Conservation (phyloP, 2,888 invertebrate species). For the Galerucella pusilla region DNA sequence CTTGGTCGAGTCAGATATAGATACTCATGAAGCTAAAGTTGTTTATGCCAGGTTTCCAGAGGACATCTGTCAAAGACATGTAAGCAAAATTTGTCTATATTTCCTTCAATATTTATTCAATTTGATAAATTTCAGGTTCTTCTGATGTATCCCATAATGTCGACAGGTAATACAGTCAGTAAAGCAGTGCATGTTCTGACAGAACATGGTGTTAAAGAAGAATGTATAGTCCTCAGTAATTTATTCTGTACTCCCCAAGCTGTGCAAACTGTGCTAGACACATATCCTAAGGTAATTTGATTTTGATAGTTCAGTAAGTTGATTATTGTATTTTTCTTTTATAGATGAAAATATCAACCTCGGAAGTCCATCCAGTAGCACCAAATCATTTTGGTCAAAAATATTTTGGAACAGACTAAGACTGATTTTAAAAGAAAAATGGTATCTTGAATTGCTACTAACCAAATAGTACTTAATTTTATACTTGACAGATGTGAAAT, state of each 20-base stretch:
- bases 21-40: constrained; percentile 95
- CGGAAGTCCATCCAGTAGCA: constrained; percentile 93
- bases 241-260: constrained; percentile 96
- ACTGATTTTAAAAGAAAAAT: constrained; percentile 25
- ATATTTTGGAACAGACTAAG: constrained; percentile 96
- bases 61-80: constrained; percentile 86
- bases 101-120: neutral
- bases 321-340: constrained; percentile 22
- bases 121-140: constrained; percentile 70
- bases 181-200: constrained; percentile 93
- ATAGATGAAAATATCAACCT: constrained; percentile 93
- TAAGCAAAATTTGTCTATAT: constrained; percentile 45
- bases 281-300: constrained; percentile 76
- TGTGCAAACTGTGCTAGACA: constrained; percentile 83
- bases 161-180: constrained; percentile 96
- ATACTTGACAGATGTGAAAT: neutral
- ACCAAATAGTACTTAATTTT: constrained; percentile 1
- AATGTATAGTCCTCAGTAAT: constrained; percentile 96
- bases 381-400: constrained; percentile 99
- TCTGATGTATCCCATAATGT: constrained; percentile 99
- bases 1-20: constrained; percentile 94
- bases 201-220: constrained; percentile 93
- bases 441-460: neutral
- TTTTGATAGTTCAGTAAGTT: constrained; percentile 27
- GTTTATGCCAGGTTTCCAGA: constrained; percentile 98